phyloP scores from a whole-genome alignment of 1,140 invertebrate genomes.

The Thalassaphorura encarpata region DNA sequence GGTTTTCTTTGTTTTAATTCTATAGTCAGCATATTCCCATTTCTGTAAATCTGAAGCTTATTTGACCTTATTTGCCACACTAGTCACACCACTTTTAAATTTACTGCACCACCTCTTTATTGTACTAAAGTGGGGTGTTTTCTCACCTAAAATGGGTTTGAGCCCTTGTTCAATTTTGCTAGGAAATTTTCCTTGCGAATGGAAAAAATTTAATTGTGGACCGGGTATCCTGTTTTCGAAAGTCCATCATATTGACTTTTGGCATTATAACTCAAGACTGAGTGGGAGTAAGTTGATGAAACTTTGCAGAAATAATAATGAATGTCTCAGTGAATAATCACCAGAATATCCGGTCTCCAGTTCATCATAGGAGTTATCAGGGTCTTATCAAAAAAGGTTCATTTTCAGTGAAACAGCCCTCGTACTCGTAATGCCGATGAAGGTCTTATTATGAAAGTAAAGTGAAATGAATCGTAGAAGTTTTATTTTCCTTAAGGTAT shows the following conservation, averaged over 20 bases:
- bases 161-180: background rate
- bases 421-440: too few relatives aligned
- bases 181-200: background rate
- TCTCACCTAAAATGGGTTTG: background rate
- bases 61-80: background rate
- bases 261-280: background rate
- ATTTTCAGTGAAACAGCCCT: too few relatives aligned
- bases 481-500: too few relatives aligned
- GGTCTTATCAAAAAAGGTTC: too few relatives aligned
- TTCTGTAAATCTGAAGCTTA: too few relatives aligned
- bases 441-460: too few relatives aligned
- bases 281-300: background rate
- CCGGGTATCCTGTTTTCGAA: background rate
- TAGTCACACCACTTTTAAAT: background rate
- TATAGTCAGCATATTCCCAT: too few relatives aligned
- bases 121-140: background rate
- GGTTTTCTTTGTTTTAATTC: too few relatives aligned
- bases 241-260: background rate
- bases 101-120: background rate
- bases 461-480: too few relatives aligned
- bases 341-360: too few relatives aligned
- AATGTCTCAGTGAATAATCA: too few relatives aligned
- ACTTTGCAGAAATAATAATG: background rate
- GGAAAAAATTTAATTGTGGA: background rate
- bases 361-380: background rate